These are phyloP conservation scores for Tylochromis polylepis DNA, from an alignment of 2,113 vertebrate species.

Conservation along the genomic window DNA sequence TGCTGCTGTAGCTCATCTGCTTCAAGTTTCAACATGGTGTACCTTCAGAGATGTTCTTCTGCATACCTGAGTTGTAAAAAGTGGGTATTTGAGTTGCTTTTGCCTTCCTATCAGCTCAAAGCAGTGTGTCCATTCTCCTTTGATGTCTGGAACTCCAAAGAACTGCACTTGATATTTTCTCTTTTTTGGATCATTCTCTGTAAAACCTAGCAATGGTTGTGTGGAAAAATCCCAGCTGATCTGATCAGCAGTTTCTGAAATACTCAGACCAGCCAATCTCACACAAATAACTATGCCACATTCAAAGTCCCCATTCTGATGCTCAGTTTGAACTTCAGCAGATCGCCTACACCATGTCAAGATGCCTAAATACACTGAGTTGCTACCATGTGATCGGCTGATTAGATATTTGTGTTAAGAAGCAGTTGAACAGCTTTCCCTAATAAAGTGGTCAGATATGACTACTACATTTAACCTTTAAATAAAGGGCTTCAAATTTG, in stretches of 20 bases:
- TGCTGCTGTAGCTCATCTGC: background rate
- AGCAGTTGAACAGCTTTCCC: background rate
- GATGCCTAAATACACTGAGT: background rate
- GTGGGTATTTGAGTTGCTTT: background rate
- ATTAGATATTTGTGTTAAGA: background rate
- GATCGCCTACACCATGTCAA: background rate
- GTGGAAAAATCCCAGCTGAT: no score
- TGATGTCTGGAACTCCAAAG: no score
- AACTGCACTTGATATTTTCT: no score
- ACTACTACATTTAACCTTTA: background rate
- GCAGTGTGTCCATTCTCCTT: no score
- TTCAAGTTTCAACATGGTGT: background rate
- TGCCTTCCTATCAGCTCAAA: background rate
- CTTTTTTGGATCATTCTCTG: no score
- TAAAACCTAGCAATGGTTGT: no score
- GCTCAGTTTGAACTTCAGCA: background rate
- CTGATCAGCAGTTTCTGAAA: no score
- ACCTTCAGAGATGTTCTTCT: background rate
- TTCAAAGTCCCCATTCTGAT: background rate
- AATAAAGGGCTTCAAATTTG: background rate
- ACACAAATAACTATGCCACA: no score
- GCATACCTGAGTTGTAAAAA: background rate
- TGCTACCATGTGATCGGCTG: background rate
- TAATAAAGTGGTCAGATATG: background rate
- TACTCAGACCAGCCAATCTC: no score